Evolutionary conservation across 1,140 invertebrate genomes (phyloP).

Genomic region (Drosophila truncata): DNA sequence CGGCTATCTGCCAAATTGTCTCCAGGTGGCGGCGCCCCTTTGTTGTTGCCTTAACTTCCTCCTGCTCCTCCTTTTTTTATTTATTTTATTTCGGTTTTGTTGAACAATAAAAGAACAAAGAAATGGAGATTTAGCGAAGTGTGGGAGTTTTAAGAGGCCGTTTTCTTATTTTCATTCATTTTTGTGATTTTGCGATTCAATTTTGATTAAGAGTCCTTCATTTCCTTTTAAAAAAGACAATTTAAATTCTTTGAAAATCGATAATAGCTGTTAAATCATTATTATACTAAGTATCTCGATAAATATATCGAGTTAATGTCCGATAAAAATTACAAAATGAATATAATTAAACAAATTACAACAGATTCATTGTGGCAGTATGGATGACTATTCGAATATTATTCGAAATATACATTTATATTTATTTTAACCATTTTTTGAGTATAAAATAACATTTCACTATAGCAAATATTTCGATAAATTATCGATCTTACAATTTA

Average conservation of each 20-base stretch:
- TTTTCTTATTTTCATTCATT: conserved; percentile 3
- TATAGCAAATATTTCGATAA: background rate
- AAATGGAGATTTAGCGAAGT: background rate
- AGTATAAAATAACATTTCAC: too few species aligned
- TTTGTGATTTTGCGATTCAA: background rate
- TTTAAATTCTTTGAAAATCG: background rate
- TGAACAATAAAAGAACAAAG: conserved; percentile 17
- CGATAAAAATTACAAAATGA: background rate
- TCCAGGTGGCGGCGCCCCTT: conserved; percentile 30
- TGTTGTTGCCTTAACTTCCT: conserved; percentile 13
- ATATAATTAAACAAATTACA: background rate
- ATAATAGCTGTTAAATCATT: background rate
- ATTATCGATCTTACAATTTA: background rate
- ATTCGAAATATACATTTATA: too few species aligned
- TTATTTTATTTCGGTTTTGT: background rate
- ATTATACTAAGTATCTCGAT: background rate
- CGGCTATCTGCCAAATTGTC: conserved; percentile 40
- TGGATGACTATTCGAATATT: too few species aligned
- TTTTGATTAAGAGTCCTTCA: background rate
- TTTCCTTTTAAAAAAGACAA: background rate
- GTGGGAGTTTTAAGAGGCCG: background rate
- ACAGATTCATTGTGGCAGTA: too few species aligned
- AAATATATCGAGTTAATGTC: background rate
- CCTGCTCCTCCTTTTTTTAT: background rate
- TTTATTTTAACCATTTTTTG: background rate